phyloP scores from a whole-genome alignment of 2,113 vertebrate genomes.

The Pionites leucogaster region DNA sequence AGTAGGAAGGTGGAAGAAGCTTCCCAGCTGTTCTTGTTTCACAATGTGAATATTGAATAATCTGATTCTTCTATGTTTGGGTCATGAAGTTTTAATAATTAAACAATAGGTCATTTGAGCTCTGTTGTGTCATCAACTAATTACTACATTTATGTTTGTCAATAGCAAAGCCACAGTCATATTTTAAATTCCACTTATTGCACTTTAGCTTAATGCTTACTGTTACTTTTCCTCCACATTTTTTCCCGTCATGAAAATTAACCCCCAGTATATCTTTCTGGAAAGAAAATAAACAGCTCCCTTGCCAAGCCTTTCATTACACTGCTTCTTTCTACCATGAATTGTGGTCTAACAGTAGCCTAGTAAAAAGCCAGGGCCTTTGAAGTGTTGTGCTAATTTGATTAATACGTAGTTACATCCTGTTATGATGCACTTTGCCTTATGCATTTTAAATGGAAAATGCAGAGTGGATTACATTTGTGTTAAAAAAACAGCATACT shows the following conservation, averaged over 20 bases:
- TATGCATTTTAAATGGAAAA: conserved; percentile 85
- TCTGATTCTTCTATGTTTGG: conserved; percentile 57
- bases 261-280: conserved; percentile 74
- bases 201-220: conserved; percentile 66
- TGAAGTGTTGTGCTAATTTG: conserved; percentile 87
- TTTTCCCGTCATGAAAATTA: conserved; percentile 81
- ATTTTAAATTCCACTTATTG: conserved; percentile 74
- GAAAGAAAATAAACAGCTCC: conserved; percentile 76
- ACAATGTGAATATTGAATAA: conserved; percentile 59
- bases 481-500: conserved; percentile 74
- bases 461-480: conserved; percentile 78
- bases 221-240: conserved; percentile 69
- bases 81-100: conserved; percentile 77
- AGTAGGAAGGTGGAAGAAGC: neutral
- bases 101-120: conserved; percentile 69
- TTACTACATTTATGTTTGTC: conserved; percentile 72
- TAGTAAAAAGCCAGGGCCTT: conserved; percentile 75
- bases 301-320: conserved; percentile 79
- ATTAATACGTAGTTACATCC: conserved; percentile 84
- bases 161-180: conserved; percentile 33
- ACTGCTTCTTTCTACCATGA: conserved; percentile 74
- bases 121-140: conserved; percentile 75
- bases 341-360: conserved; percentile 78
- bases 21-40: conserved; percentile 3
- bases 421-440: conserved; percentile 87